Conservation (phyloP, 23 tunicate species). For the Ciona savignyi region DNA sequence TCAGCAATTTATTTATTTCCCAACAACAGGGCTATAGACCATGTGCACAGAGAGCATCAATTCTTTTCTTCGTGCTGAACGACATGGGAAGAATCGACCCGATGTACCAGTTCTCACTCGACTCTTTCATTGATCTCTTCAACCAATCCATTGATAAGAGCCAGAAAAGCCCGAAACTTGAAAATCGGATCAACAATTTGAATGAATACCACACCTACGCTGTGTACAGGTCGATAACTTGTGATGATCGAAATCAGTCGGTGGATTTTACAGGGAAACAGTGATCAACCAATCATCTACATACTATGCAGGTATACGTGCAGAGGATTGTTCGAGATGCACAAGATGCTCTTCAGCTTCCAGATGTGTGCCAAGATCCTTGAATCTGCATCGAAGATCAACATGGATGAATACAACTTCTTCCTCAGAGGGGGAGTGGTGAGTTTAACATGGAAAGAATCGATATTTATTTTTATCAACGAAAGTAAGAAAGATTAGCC, state of each 20-base stretch:
- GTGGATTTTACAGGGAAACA: too few relatives aligned
- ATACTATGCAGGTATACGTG: constrained; percentile 66
- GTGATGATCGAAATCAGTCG: too few relatives aligned
- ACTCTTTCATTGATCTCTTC: constrained; percentile 94
- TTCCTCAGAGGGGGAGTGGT: constrained; percentile 98
- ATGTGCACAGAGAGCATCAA: constrained; percentile 80
- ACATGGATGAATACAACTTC: constrained; percentile 99
- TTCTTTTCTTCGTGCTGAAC: constrained; percentile 90
- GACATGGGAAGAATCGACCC: constrained; percentile 99
- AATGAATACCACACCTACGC: constrained; percentile 97
- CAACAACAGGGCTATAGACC: constrained; percentile 73
- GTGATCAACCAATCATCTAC: too few relatives aligned
- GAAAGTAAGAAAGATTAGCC: neutral
- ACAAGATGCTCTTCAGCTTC: constrained; percentile 98
- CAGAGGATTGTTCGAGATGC: constrained; percentile 97
- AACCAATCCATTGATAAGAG: constrained; percentile 89
- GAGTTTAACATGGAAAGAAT: too few relatives aligned
- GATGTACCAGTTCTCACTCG: constrained; percentile 98
- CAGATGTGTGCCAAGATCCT: constrained; percentile 99
- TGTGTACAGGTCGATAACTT: constrained; percentile 99
- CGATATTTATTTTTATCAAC: neutral
- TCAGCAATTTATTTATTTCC: too few relatives aligned
- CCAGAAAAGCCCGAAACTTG: constrained; percentile 72
- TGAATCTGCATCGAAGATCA: constrained; percentile 84
- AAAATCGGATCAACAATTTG: constrained; percentile 69